Evolutionary conservation across 2,888 invertebrate species (phyloP), one percentile per base, ranked within the genome.

Genomic region (Gortyna flavago): DNA sequence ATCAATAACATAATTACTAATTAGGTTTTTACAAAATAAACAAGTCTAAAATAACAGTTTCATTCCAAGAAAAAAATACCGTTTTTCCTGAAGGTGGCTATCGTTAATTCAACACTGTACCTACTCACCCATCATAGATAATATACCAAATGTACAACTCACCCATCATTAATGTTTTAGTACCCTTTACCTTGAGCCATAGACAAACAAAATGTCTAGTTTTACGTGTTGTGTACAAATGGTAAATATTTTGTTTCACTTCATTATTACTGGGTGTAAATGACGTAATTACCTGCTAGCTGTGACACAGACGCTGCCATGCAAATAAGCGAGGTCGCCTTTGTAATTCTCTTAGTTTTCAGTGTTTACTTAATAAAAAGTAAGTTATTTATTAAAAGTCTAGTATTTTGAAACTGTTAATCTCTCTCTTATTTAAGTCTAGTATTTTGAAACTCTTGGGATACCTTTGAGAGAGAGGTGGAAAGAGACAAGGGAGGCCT

Each of bases 181-280:
- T 68, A 72, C 65, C 74, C 59, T 75, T 79, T 77, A 75, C 87
- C 83, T 82, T 87, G 84, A 68, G 66, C 35, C 76, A 70, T 68
- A 72, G 66, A 77, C 77, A 82, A 84, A 88, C 57, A 73, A 59
- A 75, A 67, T 51, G 65, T 74, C 66, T 59, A 72, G 65, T 83
- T 85, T 72, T 57, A 80, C 66, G 70, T 72, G 74, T 65, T 75
- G 70, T 71, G 68, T 74, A 73, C 44, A 66, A 41, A 66, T 32
- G 44, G 65, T 80, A 86, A 84, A 87, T 88, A 79, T 85, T 87
- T 75, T 38, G 64, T 79, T 75, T 79, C 61, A 79, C 51, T 81
- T 41, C 7, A 77, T 72, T 59, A 62, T 75, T 54, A 35, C 35
- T 66, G 29, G 57, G 41, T 8, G 25, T 38, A 71, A 44, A 29